Conservation (phyloP, 2,888 invertebrate species). For the Stenoptilia bipunctidactyla region DNA sequence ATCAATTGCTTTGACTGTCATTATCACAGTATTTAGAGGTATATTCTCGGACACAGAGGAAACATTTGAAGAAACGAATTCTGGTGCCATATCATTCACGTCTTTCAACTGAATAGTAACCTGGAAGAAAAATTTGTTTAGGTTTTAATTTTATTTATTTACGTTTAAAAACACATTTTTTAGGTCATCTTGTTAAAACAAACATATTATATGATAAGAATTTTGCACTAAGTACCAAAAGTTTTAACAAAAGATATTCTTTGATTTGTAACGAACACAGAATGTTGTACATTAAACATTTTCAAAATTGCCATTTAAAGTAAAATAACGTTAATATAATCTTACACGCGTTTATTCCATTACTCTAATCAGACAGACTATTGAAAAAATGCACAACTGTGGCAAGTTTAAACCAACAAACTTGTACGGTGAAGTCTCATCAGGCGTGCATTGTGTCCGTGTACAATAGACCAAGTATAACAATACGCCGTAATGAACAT, state of each 20-base stretch:
- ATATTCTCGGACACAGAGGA: slow-evolving; percentile 88
- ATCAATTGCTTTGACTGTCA: slow-evolving; percentile 90
- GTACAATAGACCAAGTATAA: slow-evolving; percentile 27
- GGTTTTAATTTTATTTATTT: no score
- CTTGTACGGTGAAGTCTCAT: slow-evolving; percentile 19
- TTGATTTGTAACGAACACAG: no score
- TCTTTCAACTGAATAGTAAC: slow-evolving; percentile 90
- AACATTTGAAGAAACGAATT: slow-evolving; percentile 84
- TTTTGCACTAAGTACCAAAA: neutral
- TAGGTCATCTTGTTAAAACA: neutral
- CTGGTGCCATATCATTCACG: slow-evolving; percentile 92
- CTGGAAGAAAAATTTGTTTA: slow-evolving; percentile 63
- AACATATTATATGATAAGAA: neutral
- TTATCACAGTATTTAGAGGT: slow-evolving; percentile 86
- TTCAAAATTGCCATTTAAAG: no score
- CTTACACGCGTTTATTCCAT: no score
- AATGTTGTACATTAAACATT: no score
- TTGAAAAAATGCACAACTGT: no score
- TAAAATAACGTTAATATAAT: no score
- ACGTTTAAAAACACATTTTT: no score
- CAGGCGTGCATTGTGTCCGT: slow-evolving; percentile 26
- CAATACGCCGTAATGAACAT: slow-evolving; percentile 34
- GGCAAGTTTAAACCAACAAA: slow-evolving; percentile 1
- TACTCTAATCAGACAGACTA: no score
- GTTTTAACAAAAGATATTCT: neutral